These are phyloP conservation scores for Colaptes auratus DNA, from an alignment of 2,113 vertebrate species.

Conservation along the genomic window DNA sequence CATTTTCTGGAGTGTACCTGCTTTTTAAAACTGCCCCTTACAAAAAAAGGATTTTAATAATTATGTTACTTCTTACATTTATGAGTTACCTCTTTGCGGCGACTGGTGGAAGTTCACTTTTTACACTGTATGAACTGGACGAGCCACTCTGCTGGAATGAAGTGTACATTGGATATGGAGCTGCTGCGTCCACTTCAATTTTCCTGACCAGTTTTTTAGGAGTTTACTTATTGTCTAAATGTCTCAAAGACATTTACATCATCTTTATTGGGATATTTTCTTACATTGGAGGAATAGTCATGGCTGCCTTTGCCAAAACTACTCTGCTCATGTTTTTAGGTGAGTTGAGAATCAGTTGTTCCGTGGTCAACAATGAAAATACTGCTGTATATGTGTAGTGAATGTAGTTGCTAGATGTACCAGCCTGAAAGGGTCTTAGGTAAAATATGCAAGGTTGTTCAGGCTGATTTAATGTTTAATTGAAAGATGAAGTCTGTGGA, in stretches of 20 bases:
- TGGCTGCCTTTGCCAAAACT: constrained; percentile 86
- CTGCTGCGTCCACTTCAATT: constrained; percentile 80
- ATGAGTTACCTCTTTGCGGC: constrained; percentile 79
- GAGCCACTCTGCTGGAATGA: constrained; percentile 93
- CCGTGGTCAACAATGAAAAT: not conserved
- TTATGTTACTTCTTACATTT: constrained; percentile 82
- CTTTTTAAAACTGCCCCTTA: constrained; percentile 80
- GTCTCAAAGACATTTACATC: constrained; percentile 81
- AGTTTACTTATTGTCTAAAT: constrained; percentile 83
- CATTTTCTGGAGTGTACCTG: constrained; percentile 78
- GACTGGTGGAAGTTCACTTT: constrained; percentile 76
- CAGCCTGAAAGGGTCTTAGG: not conserved
- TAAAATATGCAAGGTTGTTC: not conserved
- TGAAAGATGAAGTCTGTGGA: not conserved
- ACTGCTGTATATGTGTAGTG: not conserved
- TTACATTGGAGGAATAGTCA: constrained; percentile 77
- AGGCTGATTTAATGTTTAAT: not conserved
- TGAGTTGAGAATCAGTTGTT: constrained; percentile 72
- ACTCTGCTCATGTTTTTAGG: constrained; percentile 91
- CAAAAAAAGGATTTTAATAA: constrained; percentile 72
- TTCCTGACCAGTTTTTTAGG: constrained; percentile 89
- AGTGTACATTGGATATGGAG: constrained; percentile 91
- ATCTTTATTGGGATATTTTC: constrained; percentile 87
- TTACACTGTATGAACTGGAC: constrained; percentile 89
- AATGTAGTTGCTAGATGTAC: not conserved